Percentiles rank a stretch among this genome's conserved stretches.
phyloP scores from a whole-genome alignment of 2,113 vertebrate genomes.

The Pelecanus crispus region DNA sequence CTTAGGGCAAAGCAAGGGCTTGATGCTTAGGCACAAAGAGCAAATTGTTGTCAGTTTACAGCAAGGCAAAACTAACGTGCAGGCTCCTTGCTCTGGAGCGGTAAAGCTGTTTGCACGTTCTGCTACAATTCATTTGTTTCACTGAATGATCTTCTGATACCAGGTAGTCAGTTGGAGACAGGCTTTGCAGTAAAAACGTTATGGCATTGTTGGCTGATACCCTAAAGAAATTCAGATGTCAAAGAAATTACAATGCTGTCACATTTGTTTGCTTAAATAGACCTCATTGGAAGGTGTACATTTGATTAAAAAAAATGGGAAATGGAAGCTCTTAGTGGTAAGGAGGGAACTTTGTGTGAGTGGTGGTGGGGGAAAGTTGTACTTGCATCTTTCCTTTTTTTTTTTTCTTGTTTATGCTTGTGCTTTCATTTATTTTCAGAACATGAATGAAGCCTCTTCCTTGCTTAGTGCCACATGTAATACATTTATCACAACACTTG shows the following conservation, averaged over 20 bases:
- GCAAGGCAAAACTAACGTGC: neutral
- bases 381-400: neutral
- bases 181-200: neutral
- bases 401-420: neutral
- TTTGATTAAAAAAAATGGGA: neutral
- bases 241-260: neutral
- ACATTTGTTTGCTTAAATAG: neutral
- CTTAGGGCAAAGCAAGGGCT: neutral
- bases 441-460: slow-evolving; percentile 86
- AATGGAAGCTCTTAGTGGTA: neutral
- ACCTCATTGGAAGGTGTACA: neutral
- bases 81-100: neutral
- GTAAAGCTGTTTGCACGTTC: neutral
- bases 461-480: slow-evolving; percentile 95
- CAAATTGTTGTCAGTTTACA: neutral
- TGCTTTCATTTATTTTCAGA: slow-evolving; percentile 70
- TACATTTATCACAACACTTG: slow-evolving; percentile 93
- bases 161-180: neutral
- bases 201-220: neutral
- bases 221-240: neutral
- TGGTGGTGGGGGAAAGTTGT: neutral
- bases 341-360: neutral
- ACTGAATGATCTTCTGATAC: neutral
- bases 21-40: neutral
- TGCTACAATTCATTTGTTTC: neutral